Evolutionary conservation across 1,140 invertebrate genomes (phyloP), one percentile per base, ranked within the genome.

Genomic region (Drosophila sp.): DNA sequence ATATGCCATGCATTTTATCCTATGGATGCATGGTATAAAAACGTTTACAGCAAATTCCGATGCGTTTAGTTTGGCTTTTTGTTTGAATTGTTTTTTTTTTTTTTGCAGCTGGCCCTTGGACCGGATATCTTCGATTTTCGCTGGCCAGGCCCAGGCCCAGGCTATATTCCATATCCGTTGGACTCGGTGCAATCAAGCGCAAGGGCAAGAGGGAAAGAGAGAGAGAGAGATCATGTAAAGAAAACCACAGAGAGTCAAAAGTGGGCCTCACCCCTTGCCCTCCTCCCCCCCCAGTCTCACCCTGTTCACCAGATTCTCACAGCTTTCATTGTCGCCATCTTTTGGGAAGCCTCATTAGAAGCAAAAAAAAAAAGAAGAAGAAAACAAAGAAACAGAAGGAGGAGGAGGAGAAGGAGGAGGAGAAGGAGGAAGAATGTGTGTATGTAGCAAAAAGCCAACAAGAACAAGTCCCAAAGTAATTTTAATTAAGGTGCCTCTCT

Each of bases 41-140:
- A 4, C n/a, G 40, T 44, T 44, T 44, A 44, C 3, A 44, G 40
- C 23, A 32, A 25, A 44, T 32, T 8, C 6, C 29, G 1, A 25
- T 38, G n/a, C 23, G 8, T 38, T 35, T 25, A 4, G 27, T 56
- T 56, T 56, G 30, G 32, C 6, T 38, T 35, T 25, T 4, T 11
- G 40, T 58, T 40, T 60, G 25, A 17, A 30, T 33, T 67, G 38
- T 64, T 64, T 61, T 69, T 7, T 66, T 67, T 41, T 64, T 64
- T 61, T 69, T 7, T 66, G 41, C 60, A 76, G 47, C 41, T 50
- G 69, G 35, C 65, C 70, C 60, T 66, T 68, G 61, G 50, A 73
- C 79, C 82, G 82, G 82, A 85, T 67, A 86, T 85, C 82, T 85
- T 75, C 82, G 82, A 85, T 85, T 85, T 85, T 76, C 66, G 60